Evolutionary conservation across 1,140 invertebrate genomes (phyloP), one percentile per base, ranked within the genome.

Genomic region (Stenopsyche tienmushanensis): DNA sequence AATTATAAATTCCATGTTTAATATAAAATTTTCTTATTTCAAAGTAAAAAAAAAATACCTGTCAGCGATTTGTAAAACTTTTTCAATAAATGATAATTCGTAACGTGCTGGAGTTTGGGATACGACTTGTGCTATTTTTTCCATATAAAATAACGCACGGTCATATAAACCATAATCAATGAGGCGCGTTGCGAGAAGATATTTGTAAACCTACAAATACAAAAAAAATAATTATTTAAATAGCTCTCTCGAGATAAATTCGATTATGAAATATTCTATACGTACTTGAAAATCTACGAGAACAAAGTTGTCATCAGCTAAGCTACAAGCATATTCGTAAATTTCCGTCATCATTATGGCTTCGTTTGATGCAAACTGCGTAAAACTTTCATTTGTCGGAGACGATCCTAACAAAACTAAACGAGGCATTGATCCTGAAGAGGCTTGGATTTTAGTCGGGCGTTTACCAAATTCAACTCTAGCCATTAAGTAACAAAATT

Each of bases 261-360:
- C n/a, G 34, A 1, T 15, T 25, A 25, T 3, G 20, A 53, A 39
- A 60, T 20, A 57, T 60, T 45, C 42, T 10, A 66, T 2, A 57
- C 23, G 41, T 72, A 89, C 86, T 80, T 88, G 88, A 71, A 92
- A 84, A 71, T 91, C 85, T 8, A 85, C 78, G 26, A 94, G 81
- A 62, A 83, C 82, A 72, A 90, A 93, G 39, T 85, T 80, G n/a
- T 87, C 83, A 72, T 91, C 88, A 66, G 87, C 89, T 25, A 97
- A 83, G 66, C 88, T 88, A 47, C 90, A 85, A 0, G 93, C 94
- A 77, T 94, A 98, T 77, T 97, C 95, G 76, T 95, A 97, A 54
- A 97, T 90, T 79, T 97, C 93, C 0, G 94, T 97, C 74, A 94
- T 89, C 80, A 96, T 92, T 52, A 97, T 90, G 2, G 94, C 92